A percentile compares a stretch with the other conserved stretches of the same genome.
phyloP scores from a whole-genome alignment of 2,888 invertebrate genomes.

The Nycteola revayana region DNA sequence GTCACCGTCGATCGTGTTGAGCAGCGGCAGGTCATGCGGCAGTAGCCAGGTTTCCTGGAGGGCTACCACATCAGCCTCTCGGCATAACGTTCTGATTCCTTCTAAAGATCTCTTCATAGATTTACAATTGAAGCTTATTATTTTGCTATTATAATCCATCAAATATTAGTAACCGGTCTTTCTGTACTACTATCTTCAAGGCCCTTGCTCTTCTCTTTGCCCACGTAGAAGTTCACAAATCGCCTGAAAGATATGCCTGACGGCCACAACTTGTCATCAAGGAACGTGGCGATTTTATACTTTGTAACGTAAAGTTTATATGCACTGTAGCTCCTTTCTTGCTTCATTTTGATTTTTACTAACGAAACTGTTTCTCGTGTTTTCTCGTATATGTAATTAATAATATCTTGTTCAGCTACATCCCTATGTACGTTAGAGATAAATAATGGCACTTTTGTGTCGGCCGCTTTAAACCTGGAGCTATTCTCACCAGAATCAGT shows the following conservation, averaged over 20 bases:
- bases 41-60: conserved; percentile 1
- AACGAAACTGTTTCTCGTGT: conserved; percentile 11
- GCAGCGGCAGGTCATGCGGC: conserved; percentile 1
- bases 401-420: conserved; percentile 15
- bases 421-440: conserved; percentile 24
- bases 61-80: neutral
- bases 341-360: conserved; percentile 21
- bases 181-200: neutral
- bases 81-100: neutral
- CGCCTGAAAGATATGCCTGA: conserved; percentile 19
- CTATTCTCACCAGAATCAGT: neutral
- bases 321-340: conserved; percentile 12
- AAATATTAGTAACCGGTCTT: too few relatives aligned
- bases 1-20: neutral
- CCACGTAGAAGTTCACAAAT: conserved; percentile 13
- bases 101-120: conserved; percentile 1
- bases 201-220: neutral
- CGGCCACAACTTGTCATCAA: conserved; percentile 25
- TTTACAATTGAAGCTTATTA: conserved; percentile 4
- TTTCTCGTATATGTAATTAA: conserved; percentile 14
- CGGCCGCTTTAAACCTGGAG: conserved; percentile 18
- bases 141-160: neutral
- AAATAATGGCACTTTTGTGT: conserved; percentile 20
- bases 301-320: conserved; percentile 23
- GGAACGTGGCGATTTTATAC: conserved; percentile 11